A percentile compares a stretch with the other conserved stretches of the same genome.
Conservation (phyloP, 2,797 vertebrate species). For the Peromyscus attwateri region DNA sequence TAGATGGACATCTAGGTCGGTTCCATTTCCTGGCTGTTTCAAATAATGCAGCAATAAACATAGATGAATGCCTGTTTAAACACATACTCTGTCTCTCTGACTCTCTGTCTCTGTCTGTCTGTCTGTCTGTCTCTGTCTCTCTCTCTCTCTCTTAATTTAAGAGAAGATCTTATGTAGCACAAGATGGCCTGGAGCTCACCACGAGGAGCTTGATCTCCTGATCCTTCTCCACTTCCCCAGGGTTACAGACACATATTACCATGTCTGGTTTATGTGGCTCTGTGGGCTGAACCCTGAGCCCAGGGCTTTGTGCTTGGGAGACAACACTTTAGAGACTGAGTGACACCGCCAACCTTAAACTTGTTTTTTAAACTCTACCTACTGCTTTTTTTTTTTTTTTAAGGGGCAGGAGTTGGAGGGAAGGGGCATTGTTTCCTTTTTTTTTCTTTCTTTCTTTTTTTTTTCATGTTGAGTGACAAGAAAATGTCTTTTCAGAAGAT, state of each 20-base stretch:
- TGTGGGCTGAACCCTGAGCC: neutral
- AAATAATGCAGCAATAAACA: neutral
- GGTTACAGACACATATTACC: neutral
- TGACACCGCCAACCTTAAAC: neutral
- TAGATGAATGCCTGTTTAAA: neutral
- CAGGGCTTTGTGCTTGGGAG: neutral
- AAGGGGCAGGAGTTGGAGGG: neutral
- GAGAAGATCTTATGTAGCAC: neutral
- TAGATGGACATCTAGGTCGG: neutral
- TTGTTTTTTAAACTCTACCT: neutral
- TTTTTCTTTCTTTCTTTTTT: neutral
- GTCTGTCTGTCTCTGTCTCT: neutral
- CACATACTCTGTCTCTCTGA: neutral
- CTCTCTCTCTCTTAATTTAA: neutral
- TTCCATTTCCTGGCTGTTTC: neutral
- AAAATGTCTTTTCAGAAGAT: neutral
- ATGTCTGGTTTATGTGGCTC: neutral
- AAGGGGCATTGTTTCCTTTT: neutral
- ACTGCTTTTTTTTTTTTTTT: neutral
- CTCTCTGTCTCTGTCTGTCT: neutral
- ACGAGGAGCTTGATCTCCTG: neutral
- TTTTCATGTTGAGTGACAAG: conserved; percentile 21
- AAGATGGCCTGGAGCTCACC: neutral
- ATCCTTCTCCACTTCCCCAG: neutral
- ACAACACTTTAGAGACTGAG: neutral